A percentile compares a stretch with the other conserved stretches of the same genome.
These are phyloP conservation scores for Brachionus paranguensis DNA, from an alignment of 1,140 invertebrate species.

Conservation along the genomic window DNA sequence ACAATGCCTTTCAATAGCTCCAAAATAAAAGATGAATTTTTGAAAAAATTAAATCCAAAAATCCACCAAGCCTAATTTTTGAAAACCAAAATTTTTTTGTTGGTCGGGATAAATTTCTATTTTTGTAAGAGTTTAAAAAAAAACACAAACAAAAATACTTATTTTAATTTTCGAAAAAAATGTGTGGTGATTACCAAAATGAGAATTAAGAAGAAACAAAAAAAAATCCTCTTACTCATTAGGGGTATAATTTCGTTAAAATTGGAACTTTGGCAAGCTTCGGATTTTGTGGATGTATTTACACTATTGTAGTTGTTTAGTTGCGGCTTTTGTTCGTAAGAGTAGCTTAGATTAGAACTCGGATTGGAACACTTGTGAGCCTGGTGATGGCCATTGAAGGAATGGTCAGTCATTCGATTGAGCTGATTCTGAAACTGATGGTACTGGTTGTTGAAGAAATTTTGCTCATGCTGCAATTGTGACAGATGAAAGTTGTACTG, in stretches of 20 bases:
- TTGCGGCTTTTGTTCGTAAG: background rate
- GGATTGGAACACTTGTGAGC: background rate
- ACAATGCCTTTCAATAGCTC: too few species aligned
- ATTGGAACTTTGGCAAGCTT: background rate
- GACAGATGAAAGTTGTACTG: conserved; percentile 14
- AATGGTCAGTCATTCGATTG: background rate
- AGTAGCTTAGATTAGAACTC: background rate
- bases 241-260: background rate
- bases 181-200: background rate
- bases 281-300: background rate
- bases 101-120: background rate
- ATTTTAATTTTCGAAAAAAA: background rate
- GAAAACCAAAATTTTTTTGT: background rate
- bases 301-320: conserved; percentile 6
- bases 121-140: background rate
- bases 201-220: background rate
- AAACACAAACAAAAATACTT: background rate
- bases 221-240: background rate
- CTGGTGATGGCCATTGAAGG: background rate
- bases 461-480: background rate
- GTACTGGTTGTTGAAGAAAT: background rate
- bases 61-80: background rate
- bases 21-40: too few species aligned
- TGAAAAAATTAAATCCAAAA: background rate
- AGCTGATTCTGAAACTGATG: conserved; percentile 9